A percentile compares a stretch with the other conserved stretches of the same genome.
Evolutionary conservation across 2,797 vertebrate species (phyloP).

Genomic region (Sciurus carolinensis): DNA sequence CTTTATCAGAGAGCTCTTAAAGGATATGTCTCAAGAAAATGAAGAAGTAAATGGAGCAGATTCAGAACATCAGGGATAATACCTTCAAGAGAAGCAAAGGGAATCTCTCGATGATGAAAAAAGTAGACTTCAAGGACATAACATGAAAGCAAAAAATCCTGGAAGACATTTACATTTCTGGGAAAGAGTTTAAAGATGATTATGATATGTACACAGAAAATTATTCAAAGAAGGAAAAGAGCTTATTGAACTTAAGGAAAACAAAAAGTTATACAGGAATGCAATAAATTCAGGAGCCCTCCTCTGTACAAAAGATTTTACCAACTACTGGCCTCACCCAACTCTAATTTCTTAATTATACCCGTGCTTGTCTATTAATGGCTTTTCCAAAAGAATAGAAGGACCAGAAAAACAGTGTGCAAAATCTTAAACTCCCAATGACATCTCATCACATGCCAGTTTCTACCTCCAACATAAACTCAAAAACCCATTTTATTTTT

Average conservation of each 20-base stretch:
- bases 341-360: neutral
- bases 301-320: neutral
- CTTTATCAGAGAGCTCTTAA: neutral
- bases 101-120: neutral
- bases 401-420: neutral
- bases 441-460: neutral
- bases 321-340: neutral
- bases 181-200: neutral
- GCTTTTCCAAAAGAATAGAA: neutral
- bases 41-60: neutral
- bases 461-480: neutral
- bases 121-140: neutral
- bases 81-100: neutral
- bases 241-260: neutral
- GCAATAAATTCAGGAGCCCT: neutral
- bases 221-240: neutral
- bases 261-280: neutral
- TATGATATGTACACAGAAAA: neutral
- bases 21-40: neutral
- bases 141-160: neutral
- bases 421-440: conserved; percentile 16
- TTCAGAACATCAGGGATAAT: neutral
- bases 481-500: neutral
- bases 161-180: neutral
- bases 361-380: neutral